Percentiles rank a stretch among this genome's conserved stretches.
These are phyloP conservation scores for Menidia beryllina DNA, from an alignment of 2,113 vertebrate species.

Conservation along the genomic window DNA sequence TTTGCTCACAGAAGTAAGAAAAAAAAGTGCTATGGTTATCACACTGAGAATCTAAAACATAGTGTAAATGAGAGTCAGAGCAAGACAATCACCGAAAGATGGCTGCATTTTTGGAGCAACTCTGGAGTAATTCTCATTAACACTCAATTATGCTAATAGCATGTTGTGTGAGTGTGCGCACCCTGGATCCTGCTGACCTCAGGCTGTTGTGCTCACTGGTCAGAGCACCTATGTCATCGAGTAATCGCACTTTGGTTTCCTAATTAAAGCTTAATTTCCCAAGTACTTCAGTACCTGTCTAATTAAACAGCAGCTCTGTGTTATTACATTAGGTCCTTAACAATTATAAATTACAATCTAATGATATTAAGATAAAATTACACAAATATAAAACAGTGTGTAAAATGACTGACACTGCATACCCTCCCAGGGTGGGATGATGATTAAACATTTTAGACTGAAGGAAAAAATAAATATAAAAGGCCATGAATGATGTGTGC, in stretches of 20 bases:
- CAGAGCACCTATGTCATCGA: constrained; percentile 17
- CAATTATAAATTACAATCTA: constrained; percentile 36
- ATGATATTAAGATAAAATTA: constrained; percentile 29
- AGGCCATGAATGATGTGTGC: constrained; percentile 7
- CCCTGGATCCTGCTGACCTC: constrained; percentile 17
- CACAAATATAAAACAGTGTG: constrained; percentile 7
- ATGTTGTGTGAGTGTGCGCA: constrained; percentile 7
- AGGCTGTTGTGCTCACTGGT: constrained; percentile 8
- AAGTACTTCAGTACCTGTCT: constrained; percentile 25
- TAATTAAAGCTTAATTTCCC: constrained; percentile 48
- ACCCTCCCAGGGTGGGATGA: not conserved
- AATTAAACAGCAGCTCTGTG: constrained; percentile 27
- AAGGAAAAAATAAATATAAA: not conserved
- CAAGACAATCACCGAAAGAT: too few relatives aligned
- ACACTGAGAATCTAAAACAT: too few relatives aligned
- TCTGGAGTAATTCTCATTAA: constrained; percentile 39
- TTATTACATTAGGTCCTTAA: constrained; percentile 16
- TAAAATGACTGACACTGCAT: constrained; percentile 11
- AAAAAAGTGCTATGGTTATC: too few relatives aligned
- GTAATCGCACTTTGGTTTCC: constrained; percentile 42
- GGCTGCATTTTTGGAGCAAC: constrained; percentile 35
- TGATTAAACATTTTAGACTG: constrained; percentile 7
- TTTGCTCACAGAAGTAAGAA: too few relatives aligned
- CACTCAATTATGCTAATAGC: constrained; percentile 6
- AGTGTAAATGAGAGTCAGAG: too few relatives aligned